Evolutionary conservation across 1,140 invertebrate genomes (phyloP), one percentile per base, ranked within the genome.

Genomic region (Cepaea nemoralis): DNA sequence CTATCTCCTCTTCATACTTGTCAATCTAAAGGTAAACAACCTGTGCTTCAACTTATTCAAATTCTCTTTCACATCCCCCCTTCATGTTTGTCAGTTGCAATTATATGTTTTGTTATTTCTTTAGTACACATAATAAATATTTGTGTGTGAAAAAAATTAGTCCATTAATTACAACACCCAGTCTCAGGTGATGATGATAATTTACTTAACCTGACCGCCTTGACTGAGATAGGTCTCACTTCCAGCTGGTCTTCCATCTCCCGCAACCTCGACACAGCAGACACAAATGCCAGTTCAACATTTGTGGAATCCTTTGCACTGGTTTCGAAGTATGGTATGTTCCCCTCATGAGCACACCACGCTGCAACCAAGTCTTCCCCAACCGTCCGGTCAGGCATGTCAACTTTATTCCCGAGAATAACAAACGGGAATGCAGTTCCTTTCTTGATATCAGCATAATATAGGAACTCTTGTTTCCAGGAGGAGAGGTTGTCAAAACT

Each of bases 271-370:
- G 88, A 82, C 12, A 91, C 97, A 91, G 99, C 98, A 75, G 97
- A 97, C 91, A 97, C 95, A 93, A 99, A 99, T 86, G 98, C 98
- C 91, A 97, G 94, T 91, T 99, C 97, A 63, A 99, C 98, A 92
- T 99, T 99, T 70, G 98, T 95, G 70, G 96, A 96, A 91, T 99
- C 98, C 93, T 99, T 99, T 86, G 98, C 98, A 93, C 96, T 97
- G 59, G 98, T 99, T 93, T 99, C 98, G 93, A 98, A 99, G 91
- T 99, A 99, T 63, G 98, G 98, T 89, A 99, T 97, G 91, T 97
- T 96, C 91, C 98, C 99, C 93, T 99, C 99, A 85, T 94, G 95
- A 90, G 97, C 95, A 93, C 98, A 99, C 98, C 98, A 99, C 85
- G 97, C 95, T 90, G 97, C 95, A 45, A 97, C 98, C 33, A 87